Evolutionary conservation across 2,888 invertebrate species (phyloP).

Genomic region (Onchidella celtica): DNA sequence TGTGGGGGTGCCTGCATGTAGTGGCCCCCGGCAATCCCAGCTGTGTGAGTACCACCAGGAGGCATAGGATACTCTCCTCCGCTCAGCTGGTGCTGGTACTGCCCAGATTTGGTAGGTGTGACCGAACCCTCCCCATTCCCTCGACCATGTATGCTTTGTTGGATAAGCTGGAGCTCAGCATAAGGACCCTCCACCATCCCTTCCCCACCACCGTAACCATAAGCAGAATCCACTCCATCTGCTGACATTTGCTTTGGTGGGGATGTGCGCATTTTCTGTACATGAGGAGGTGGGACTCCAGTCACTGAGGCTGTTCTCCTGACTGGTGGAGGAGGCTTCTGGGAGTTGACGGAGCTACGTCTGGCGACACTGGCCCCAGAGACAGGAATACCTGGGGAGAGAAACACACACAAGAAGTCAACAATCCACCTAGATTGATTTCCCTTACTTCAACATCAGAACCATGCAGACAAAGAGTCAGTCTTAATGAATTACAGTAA

Average conservation of each 20-base stretch:
- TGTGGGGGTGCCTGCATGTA: neutral
- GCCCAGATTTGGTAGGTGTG: slow-evolving; percentile 37
- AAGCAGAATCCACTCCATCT: slow-evolving; percentile 13
- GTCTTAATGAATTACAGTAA: neutral
- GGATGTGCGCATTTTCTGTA: slow-evolving; percentile 63
- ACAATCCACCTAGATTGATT: no score
- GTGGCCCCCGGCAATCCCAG: neutral
- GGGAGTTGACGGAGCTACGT: slow-evolving; percentile 66
- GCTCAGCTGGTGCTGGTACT: slow-evolving; percentile 57
- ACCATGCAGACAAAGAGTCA: neutral
- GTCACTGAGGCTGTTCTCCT: slow-evolving; percentile 74
- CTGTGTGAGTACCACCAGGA: neutral
- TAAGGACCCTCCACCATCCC: slow-evolving; percentile 57
- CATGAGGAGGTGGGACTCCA: slow-evolving; percentile 60
- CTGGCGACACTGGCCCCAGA: slow-evolving; percentile 59
- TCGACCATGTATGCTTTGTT: slow-evolving; percentile 64
- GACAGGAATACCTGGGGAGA: slow-evolving; percentile 68
- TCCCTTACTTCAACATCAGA: no score
- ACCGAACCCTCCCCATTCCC: slow-evolving; percentile 2
- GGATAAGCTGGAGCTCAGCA: slow-evolving; percentile 70
- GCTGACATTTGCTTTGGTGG: slow-evolving; percentile 60
- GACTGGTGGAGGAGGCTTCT: slow-evolving; percentile 77
- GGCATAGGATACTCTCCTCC: neutral
- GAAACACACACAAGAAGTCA: no score
- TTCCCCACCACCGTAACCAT: slow-evolving; percentile 39